phyloP scores from a whole-genome alignment of 2,113 vertebrate species.

The Sceloporus tristichus region DNA sequence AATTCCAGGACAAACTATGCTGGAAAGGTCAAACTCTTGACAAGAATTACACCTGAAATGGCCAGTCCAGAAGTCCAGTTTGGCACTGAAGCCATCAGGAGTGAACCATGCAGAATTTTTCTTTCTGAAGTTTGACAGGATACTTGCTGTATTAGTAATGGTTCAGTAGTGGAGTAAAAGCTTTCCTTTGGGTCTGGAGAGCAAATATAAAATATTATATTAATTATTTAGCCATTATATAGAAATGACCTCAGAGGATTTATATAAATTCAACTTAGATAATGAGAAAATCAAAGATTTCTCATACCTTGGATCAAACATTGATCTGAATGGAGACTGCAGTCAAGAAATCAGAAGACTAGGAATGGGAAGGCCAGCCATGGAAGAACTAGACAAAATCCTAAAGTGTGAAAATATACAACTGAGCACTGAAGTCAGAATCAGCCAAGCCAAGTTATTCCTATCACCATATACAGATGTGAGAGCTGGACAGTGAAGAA shows the following conservation, averaged over 20 bases:
- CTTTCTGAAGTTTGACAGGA: not conserved
- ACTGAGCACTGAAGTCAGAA: too few species aligned
- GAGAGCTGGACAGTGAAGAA: too few species aligned
- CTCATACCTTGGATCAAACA: too few species aligned
- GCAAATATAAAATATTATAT: slow-evolving; percentile 37
- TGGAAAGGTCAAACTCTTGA: not conserved
- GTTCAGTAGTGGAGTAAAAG: not conserved
- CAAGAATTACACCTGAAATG: not conserved
- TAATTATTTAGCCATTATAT: slow-evolving; percentile 37
- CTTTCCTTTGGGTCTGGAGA: not conserved
- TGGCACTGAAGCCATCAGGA: not conserved
- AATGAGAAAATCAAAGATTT: too few species aligned
- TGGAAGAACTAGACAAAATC: too few species aligned
- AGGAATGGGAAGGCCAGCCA: too few species aligned
- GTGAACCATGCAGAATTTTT: not conserved
- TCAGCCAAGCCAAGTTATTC: too few species aligned
- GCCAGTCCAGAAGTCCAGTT: not conserved
- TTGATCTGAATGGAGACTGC: too few species aligned
- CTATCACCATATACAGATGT: too few species aligned
- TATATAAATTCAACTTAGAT: too few species aligned
- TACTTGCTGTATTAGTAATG: not conserved
- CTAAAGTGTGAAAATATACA: too few species aligned
- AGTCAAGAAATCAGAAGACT: too few species aligned
- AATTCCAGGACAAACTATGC: not conserved
- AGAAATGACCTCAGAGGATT: slow-evolving; percentile 33